Conservation (phyloP, 1,140 invertebrate species). For the Macrobrachium rosenbergii region DNA sequence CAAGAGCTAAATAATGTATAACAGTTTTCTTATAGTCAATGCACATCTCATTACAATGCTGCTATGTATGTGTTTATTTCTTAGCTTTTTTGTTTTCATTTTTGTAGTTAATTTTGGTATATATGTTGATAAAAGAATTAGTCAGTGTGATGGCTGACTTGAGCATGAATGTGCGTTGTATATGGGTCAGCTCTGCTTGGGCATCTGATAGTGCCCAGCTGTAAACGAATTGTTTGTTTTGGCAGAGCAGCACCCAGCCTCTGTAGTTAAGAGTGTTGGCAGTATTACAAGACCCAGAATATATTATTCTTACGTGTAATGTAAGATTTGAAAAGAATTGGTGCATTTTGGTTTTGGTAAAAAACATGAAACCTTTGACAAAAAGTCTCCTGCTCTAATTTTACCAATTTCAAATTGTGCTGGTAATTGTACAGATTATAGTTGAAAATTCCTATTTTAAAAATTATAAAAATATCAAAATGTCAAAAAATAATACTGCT, state of each 20-base stretch:
- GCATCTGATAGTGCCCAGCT: conserved; percentile 35
- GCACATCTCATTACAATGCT: conserved; percentile 46
- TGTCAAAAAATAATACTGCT: conserved; percentile 37
- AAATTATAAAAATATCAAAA: conserved; percentile 35
- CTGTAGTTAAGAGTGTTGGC: conserved; percentile 41
- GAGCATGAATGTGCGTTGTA: conserved; percentile 22
- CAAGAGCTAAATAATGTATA: conserved; percentile 46
- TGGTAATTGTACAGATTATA: conserved; percentile 46
- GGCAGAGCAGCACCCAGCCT: conserved; percentile 27
- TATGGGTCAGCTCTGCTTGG: conserved; percentile 33
- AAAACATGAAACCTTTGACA: conserved; percentile 7
- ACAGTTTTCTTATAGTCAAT: conserved; percentile 28
- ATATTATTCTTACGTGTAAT: conserved; percentile 30
- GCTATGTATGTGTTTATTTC: conserved; percentile 46
- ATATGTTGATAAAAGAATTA: conserved; percentile 19
- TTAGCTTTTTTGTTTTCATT: conserved; percentile 24
- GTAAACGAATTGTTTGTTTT: conserved; percentile 23
- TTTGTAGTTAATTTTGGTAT: conserved; percentile 24
- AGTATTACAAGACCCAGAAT: conserved; percentile 53
- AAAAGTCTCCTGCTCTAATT: conserved; percentile 22
- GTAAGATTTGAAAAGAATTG: conserved; percentile 28
- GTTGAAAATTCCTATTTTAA: conserved; percentile 46
- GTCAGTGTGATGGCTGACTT: conserved; percentile 43
- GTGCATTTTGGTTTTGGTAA: conserved; percentile 33
- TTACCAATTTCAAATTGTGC: conserved; percentile 43